Conservation (phyloP, 2,888 invertebrate genomes). For the Brachycybe producta region DNA sequence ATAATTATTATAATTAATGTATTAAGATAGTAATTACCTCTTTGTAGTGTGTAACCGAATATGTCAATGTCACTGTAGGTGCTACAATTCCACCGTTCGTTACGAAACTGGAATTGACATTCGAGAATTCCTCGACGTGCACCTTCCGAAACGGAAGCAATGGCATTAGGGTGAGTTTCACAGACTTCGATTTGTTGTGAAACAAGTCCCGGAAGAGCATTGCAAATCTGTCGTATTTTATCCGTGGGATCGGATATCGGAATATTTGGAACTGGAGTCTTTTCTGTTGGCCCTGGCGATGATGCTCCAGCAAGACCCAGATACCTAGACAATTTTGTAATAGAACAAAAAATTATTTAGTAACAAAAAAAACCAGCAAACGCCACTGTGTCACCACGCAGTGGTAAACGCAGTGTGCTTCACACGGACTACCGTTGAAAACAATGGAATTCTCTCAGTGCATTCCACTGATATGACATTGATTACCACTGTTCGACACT, state of each 20-base stretch:
- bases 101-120: constrained; percentile 43
- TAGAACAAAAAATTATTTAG: no score
- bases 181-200: constrained; percentile 38
- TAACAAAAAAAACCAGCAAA: no score
- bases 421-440: no score
- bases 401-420: no score
- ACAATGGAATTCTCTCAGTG: no score
- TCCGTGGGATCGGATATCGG: constrained; percentile 14
- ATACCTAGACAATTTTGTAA: no score
- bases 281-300: constrained; percentile 24
- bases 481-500: no score
- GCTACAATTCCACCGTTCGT: constrained; percentile 46
- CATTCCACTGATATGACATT: no score
- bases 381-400: no score
- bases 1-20: no score
- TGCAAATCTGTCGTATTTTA: constrained; percentile 28
- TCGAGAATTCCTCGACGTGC: constrained; percentile 41
- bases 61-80: constrained; percentile 35
- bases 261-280: constrained; percentile 6
- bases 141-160: constrained; percentile 41
- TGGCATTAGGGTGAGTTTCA: constrained; percentile 39
- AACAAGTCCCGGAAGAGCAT: constrained; percentile 31
- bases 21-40: no score
- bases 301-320: constrained; percentile 30
- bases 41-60: constrained; percentile 40